Percentiles rank a stretch among this genome's conserved stretches.
Evolutionary conservation across 1,140 invertebrate species (phyloP).

Genomic region (Tetragnatha versicolor): DNA sequence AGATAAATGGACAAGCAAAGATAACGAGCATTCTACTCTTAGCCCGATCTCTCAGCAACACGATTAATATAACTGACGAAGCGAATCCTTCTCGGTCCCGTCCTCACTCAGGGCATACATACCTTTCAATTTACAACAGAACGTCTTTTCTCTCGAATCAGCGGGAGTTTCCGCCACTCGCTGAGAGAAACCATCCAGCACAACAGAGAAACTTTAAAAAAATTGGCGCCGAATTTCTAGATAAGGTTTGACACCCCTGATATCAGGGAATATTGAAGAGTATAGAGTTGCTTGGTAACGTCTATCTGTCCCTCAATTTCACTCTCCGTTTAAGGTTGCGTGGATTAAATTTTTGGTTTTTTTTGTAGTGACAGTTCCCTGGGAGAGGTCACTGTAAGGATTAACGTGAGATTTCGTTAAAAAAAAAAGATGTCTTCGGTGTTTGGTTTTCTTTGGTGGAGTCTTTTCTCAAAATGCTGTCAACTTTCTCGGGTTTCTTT

Average conservation of each 20-base stretch:
- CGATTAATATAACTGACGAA: constrained; percentile 5
- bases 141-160: not conserved
- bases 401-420: not conserved
- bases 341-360: constrained; percentile 11
- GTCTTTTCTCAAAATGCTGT: too few species aligned
- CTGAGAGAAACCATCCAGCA: not conserved
- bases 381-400: not conserved
- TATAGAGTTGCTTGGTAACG: constrained; percentile 6
- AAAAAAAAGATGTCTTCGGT: too few species aligned
- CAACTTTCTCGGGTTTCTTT: too few species aligned
- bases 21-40: constrained; percentile 24
- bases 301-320: not conserved
- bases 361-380: constrained; percentile 21
- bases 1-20: constrained; percentile 5
- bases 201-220: not conserved
- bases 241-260: constrained; percentile 16
- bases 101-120: not conserved
- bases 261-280: constrained; percentile 16
- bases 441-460: too few species aligned
- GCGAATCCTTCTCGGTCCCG: not conserved
- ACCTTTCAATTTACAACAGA: not conserved
- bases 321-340: not conserved
- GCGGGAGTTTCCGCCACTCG: constrained; percentile 1
- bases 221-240: not conserved
- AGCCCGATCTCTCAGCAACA: constrained; percentile 4